Percentiles rank a stretch among this genome's conserved stretches.
These are phyloP conservation scores for Scyliorhinus canicula DNA, from an alignment of 2,797 vertebrate genomes.

Conservation along the genomic window DNA sequence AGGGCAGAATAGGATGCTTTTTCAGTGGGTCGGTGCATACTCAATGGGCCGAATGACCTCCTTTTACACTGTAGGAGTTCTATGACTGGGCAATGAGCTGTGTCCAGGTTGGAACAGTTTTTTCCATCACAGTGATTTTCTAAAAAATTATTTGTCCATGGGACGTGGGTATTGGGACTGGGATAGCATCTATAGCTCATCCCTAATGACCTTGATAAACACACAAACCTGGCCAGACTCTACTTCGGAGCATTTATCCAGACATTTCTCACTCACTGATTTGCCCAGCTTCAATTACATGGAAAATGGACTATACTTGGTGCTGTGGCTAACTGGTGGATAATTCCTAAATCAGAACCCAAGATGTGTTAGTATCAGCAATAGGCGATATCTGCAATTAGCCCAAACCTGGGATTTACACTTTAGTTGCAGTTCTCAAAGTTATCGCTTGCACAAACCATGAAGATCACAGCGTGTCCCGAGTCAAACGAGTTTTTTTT, in stretches of 20 bases:
- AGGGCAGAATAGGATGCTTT: no score
- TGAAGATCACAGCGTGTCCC: background rate
- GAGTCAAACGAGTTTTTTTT: background rate
- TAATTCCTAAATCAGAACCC: no score
- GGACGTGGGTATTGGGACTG: no score
- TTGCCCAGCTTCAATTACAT: background rate
- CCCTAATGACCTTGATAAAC: background rate
- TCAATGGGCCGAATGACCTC: no score
- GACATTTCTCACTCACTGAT: background rate
- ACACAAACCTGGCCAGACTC: background rate
- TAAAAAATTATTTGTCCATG: no score
- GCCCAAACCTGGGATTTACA: background rate
- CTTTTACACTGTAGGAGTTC: no score
- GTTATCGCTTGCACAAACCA: background rate
- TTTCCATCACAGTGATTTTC: background rate
- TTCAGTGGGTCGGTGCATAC: no score
- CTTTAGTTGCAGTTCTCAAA: no score
- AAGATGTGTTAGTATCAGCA: background rate
- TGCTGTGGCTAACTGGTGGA: no score
- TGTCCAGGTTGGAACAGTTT: background rate
- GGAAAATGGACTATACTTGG: background rate
- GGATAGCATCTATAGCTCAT: no score
- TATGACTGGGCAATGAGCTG: background rate
- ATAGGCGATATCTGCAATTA: background rate
- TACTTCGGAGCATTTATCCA: background rate